These are phyloP conservation scores for Anniella stebbinsi DNA, from an alignment of 2,797 vertebrate species.

Conservation along the genomic window DNA sequence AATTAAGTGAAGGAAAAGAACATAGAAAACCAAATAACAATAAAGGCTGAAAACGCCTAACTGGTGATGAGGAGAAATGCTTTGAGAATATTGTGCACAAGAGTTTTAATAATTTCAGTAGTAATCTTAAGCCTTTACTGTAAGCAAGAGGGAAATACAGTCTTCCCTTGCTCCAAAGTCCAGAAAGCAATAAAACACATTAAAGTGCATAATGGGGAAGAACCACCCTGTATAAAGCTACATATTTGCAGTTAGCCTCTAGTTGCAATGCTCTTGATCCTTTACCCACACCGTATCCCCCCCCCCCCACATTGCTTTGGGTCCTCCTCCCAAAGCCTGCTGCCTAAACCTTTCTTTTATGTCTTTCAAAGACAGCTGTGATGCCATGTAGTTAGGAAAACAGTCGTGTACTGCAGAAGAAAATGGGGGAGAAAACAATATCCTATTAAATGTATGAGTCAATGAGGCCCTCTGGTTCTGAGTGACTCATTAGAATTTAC, in stretches of 20 bases:
- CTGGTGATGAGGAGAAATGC: constrained; percentile 7
- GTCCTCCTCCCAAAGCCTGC: not conserved
- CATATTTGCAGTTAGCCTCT: constrained; percentile 11
- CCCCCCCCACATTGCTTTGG: not conserved
- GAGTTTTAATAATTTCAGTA: constrained; percentile 44
- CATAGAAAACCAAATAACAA: constrained; percentile 27
- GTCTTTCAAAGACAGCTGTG: not conserved
- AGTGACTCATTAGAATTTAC: constrained; percentile 56
- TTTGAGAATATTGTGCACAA: not conserved
- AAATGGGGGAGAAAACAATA: not conserved
- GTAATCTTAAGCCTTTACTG: not conserved
- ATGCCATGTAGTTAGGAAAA: constrained; percentile 32
- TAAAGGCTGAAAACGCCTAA: constrained; percentile 40
- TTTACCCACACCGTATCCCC: not conserved
- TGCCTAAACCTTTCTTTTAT: constrained; percentile 31
- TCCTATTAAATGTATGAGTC: constrained; percentile 30
- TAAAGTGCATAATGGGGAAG: constrained; percentile 1
- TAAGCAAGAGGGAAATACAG: constrained; percentile 14
- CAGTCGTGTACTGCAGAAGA: constrained; percentile 1
- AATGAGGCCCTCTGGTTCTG: constrained; percentile 20
- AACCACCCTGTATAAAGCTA: not conserved
- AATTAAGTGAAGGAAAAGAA: constrained; percentile 19
- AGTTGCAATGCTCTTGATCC: constrained; percentile 25
- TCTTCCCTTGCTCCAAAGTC: not conserved
- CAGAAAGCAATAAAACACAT: constrained; percentile 2